Percentiles rank a stretch among this genome's conserved stretches.
phyloP scores from a whole-genome alignment of 2,797 vertebrate species.

The Lepilemur septentrionalis region DNA sequence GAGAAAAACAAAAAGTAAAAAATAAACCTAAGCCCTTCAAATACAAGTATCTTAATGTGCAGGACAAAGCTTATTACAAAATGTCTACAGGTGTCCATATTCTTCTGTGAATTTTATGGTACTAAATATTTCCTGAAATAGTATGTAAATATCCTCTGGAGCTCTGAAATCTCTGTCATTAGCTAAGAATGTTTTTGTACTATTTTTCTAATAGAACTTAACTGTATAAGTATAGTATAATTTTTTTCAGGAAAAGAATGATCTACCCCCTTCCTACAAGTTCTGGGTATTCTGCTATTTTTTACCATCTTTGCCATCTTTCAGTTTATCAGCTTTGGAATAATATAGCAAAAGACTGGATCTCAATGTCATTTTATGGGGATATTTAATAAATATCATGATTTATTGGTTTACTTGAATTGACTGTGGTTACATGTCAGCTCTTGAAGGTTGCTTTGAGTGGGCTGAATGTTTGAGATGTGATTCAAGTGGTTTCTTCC shows the following conservation, averaged over 20 bases:
- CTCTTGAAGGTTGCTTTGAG: slow-evolving; percentile 46
- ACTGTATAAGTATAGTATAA: not conserved
- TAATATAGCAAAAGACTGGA: not conserved
- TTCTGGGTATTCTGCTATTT: not conserved
- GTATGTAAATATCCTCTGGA: not conserved
- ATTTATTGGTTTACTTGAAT: not conserved
- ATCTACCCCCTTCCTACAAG: not conserved
- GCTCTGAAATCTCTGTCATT: not conserved
- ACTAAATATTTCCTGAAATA: slow-evolving; percentile 30
- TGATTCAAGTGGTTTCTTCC: slow-evolving; percentile 63
- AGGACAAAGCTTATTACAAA: not conserved
- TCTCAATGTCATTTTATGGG: not conserved
- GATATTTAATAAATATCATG: slow-evolving; percentile 40
- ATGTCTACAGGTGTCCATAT: not conserved
- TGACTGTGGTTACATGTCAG: slow-evolving; percentile 3
- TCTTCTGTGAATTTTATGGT: not conserved
- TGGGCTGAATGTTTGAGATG: slow-evolving; percentile 39
- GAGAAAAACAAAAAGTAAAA: not conserved
- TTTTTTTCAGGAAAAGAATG: not conserved
- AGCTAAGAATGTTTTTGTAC: not conserved
- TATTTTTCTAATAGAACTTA: slow-evolving; percentile 12
- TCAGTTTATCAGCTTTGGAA: not conserved
- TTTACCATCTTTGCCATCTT: not conserved
- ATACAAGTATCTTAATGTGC: not conserved
- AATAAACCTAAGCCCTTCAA: not conserved